Evolutionary conservation across 2,113 vertebrate genomes (phyloP), one percentile per base, ranked within the genome.

Genomic region (Myodes glareolus): DNA sequence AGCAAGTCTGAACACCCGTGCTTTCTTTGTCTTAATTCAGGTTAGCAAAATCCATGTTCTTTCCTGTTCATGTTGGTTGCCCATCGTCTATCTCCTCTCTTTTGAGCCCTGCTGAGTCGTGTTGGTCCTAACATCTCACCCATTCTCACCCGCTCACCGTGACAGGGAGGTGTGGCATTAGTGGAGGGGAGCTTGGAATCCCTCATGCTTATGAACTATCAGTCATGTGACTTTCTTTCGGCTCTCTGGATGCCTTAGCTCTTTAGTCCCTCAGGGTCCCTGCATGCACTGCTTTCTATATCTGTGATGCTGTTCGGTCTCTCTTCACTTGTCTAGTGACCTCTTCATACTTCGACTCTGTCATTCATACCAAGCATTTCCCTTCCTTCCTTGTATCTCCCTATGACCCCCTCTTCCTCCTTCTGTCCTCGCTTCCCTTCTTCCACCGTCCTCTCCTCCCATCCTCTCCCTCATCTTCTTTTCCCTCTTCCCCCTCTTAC

Each of bases 211-310:
- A 16, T 27, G 68, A 5, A 16, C 5, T 52, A 52, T 16, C 29
- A 80, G 58, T 5, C 50, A n/a, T 12, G 2, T 4, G 65, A 16
- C 16, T 36, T 78, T 45, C 52, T 85, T 68, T 36, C 8, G 58
- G 63, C 75, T 75, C 12, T 88, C 63, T 50, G 65, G 45, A 50
- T 21, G 7, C 1, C 1, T 65, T 27, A 23, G 65, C 65, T n/a
- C 63, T 27, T 50, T 7, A 27, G 45, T n/a, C 47, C 31, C 67
- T 36, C 0, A 17, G 82, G 29, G 12, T 36, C 78, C 72, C 81
- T 27, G 6, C 1, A 5, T 2, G 7, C 2, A 16, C 23, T 63
- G 11, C 67, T 72, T n/a, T 5, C 1, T n/a, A 0, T 72, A 58
- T 29, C 27, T 9, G 6, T 14, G 31, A 39, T 19, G 17, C 47